A percentile compares a stretch with the other conserved stretches of the same genome.
Evolutionary conservation across 2,888 invertebrate genomes (phyloP).

Genomic region (Agrochola litura): DNA sequence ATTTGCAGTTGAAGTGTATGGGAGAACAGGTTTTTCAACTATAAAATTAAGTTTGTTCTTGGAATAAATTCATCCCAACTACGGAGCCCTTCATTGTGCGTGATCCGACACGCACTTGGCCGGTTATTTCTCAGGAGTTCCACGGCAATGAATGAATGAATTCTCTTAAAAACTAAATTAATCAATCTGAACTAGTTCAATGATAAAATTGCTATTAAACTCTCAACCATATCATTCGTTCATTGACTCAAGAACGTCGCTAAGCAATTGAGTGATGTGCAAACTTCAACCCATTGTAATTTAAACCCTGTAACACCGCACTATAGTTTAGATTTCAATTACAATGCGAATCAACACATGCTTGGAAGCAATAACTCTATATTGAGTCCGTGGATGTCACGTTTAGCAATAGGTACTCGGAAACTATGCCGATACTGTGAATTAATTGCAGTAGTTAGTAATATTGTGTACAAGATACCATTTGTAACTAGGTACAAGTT

Average conservation of each 20-base stretch:
- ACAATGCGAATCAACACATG: constrained; percentile 51
- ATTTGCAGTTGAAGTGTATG: too few relatives aligned
- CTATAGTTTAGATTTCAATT: constrained; percentile 21
- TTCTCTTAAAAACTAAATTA: constrained; percentile 14
- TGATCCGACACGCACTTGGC: too few relatives aligned
- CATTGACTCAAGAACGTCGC: constrained; percentile 49
- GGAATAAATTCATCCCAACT: too few relatives aligned
- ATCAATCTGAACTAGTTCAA: constrained; percentile 21
- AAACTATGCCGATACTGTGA: constrained; percentile 66
- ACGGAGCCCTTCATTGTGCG: too few relatives aligned
- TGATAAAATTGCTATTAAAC: constrained; percentile 32
- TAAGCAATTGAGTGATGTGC: constrained; percentile 48
- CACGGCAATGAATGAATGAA: not conserved
- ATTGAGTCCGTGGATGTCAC: constrained; percentile 67
- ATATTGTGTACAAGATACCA: constrained; percentile 45
- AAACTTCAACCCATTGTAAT: not conserved
- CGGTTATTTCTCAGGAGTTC: not conserved
- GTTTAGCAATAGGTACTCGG: constrained; percentile 54
- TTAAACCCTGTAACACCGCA: not conserved
- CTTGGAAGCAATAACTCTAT: constrained; percentile 64
- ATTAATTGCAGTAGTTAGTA: constrained; percentile 63
- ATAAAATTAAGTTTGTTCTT: too few relatives aligned
- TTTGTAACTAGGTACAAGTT: constrained; percentile 22
- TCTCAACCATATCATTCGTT: constrained; percentile 36
- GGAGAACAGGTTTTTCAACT: too few relatives aligned